A percentile compares a stretch with the other conserved stretches of the same genome.
These are phyloP conservation scores for Esox lucius DNA, from an alignment of 2,797 vertebrate genomes.

Conservation along the genomic window DNA sequence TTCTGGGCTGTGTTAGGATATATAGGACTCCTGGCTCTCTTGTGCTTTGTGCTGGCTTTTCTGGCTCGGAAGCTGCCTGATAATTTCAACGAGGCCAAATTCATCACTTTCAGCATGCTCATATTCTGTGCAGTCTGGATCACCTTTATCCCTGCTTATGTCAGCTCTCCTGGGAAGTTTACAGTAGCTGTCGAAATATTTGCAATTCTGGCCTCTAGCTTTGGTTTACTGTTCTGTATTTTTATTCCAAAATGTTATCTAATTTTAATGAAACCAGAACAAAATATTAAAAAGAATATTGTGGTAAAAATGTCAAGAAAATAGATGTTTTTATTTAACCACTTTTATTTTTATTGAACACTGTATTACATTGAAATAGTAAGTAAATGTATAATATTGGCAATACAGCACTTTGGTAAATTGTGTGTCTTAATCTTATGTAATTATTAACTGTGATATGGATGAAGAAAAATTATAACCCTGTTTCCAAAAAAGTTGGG, in stretches of 20 bases:
- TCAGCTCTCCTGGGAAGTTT: slow-evolving; percentile 73
- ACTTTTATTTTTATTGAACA: too few species aligned
- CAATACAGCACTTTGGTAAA: too few species aligned
- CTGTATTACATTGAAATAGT: too few species aligned
- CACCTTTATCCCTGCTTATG: slow-evolving; percentile 70
- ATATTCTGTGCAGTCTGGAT: slow-evolving; percentile 73
- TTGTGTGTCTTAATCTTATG: too few species aligned
- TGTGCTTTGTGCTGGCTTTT: slow-evolving; percentile 69
- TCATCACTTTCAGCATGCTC: slow-evolving; percentile 73
- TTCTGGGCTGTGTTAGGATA: slow-evolving; percentile 73
- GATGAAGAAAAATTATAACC: too few species aligned
- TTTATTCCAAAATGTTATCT: slow-evolving; percentile 75
- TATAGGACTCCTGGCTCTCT: slow-evolving; percentile 66
- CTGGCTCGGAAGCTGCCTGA: slow-evolving; percentile 67
- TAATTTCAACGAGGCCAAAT: slow-evolving; percentile 72
- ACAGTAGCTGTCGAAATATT: slow-evolving; percentile 76
- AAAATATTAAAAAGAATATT: slow-evolving; percentile 48
- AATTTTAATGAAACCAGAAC: slow-evolving; percentile 61
- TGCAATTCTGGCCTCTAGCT: slow-evolving; percentile 72
- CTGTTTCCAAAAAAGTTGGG: too few species aligned
- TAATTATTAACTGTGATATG: too few species aligned
- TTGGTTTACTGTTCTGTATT: slow-evolving; percentile 69
- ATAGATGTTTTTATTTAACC: not conserved
- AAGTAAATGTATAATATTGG: too few species aligned
- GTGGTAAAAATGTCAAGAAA: slow-evolving; percentile 45